Evolutionary conservation across 2,797 vertebrate genomes (phyloP).

Genomic region (Fistularia commersonii): DNA sequence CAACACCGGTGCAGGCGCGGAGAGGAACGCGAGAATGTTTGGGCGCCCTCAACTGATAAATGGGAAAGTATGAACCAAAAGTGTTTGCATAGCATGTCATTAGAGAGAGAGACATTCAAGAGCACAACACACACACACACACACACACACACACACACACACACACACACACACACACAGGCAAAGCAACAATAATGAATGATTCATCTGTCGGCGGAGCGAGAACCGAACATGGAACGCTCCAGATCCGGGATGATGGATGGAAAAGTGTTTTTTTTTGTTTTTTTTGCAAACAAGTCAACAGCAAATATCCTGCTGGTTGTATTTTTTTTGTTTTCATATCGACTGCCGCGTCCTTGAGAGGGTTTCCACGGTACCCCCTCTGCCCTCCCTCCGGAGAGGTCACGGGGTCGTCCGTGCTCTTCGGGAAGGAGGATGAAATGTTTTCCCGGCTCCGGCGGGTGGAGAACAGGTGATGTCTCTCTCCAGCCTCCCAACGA

Average conservation of each 20-base stretch:
- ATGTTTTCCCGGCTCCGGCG: slow-evolving; percentile 55
- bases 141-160: slow-evolving; percentile 41
- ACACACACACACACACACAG: no score
- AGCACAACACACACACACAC: slow-evolving; percentile 39
- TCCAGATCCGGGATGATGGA: slow-evolving; percentile 33
- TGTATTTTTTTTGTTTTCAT: slow-evolving; percentile 22
- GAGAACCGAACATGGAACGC: slow-evolving; percentile 23
- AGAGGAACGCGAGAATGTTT: slow-evolving; percentile 11
- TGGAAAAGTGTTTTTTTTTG: slow-evolving; percentile 29
- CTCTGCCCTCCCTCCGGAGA: slow-evolving; percentile 24
- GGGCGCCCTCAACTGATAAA: slow-evolving; percentile 15
- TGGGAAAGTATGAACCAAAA: slow-evolving; percentile 3
- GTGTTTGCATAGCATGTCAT: slow-evolving; percentile 24
- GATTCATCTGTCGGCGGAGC: slow-evolving; percentile 39
- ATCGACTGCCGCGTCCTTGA: slow-evolving; percentile 46
- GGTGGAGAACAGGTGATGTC: slow-evolving; percentile 44
- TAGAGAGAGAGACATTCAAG: slow-evolving; percentile 29
- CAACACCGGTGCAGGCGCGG: slow-evolving; percentile 19
- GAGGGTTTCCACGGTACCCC: slow-evolving; percentile 25
- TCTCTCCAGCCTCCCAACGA: slow-evolving; percentile 18
- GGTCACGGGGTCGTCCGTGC: slow-evolving; percentile 54
- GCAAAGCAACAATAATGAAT: slow-evolving; percentile 49
- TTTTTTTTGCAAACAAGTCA: slow-evolving; percentile 1
- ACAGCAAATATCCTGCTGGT: slow-evolving; percentile 31
- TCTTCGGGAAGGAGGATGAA: slow-evolving; percentile 38